phyloP scores from a whole-genome alignment of 2,888 invertebrate species.

The Seira ritae region DNA sequence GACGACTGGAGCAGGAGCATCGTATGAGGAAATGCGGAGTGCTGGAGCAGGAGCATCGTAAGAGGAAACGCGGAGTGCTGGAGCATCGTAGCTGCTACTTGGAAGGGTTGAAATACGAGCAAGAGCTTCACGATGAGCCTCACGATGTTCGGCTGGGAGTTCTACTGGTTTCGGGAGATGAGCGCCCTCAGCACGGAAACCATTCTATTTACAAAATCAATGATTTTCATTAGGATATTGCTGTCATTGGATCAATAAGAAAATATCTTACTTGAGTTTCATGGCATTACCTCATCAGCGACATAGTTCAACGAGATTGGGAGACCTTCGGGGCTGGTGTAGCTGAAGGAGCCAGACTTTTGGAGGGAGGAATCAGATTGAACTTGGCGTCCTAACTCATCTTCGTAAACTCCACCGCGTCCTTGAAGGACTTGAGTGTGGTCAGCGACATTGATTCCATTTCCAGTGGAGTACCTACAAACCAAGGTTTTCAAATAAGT shows the following conservation, averaged over 20 bases:
- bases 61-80: conserved; percentile 1
- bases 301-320: conserved; percentile 16
- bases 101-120: not conserved
- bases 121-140: conserved; percentile 11
- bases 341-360: conserved; percentile 30
- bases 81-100: not conserved
- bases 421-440: conserved; percentile 18
- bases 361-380: not conserved
- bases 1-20: not conserved
- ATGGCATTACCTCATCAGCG: no score
- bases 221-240: no score
- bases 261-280: no score
- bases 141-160: conserved; percentile 28
- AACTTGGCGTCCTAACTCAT: conserved; percentile 12
- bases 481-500: no score
- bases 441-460: conserved; percentile 31
- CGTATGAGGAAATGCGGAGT: conserved; percentile 8
- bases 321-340: conserved; percentile 34
- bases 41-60: conserved; percentile 31
- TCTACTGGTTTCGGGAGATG: conserved; percentile 24
- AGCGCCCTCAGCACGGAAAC: conserved; percentile 26
- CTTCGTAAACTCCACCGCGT: conserved; percentile 18
- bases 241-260: no score
- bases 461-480: conserved; percentile 26
- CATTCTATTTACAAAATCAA: no score